A percentile compares a stretch with the other conserved stretches of the same genome.
These are phyloP conservation scores for Cynodonichthys magdalenae DNA, from an alignment of 2,797 vertebrate species.

Conservation along the genomic window DNA sequence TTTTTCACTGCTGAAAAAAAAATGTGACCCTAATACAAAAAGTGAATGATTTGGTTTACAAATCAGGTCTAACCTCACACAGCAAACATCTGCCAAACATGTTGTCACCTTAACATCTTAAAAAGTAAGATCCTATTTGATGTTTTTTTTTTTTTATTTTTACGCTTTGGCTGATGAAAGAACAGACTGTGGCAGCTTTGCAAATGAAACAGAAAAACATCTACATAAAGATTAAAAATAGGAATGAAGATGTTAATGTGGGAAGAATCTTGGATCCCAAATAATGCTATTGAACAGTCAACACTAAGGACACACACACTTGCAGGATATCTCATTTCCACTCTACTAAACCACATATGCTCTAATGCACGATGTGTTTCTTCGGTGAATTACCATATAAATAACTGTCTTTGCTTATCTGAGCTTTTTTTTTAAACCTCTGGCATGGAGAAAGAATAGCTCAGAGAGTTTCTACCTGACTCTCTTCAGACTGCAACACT, in stretches of 20 bases:
- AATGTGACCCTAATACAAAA: too few relatives aligned
- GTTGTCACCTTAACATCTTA: too few relatives aligned
- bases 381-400: constrained; percentile 67
- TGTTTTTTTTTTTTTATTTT: too few relatives aligned
- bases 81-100: too few relatives aligned
- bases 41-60: too few relatives aligned
- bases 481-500: constrained; percentile 9
- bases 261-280: neutral
- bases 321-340: constrained; percentile 17
- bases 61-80: too few relatives aligned
- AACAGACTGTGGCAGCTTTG: too few relatives aligned
- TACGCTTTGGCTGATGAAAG: too few relatives aligned
- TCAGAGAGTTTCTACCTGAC: constrained; percentile 14
- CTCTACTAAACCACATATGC: constrained; percentile 24
- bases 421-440: constrained; percentile 34
- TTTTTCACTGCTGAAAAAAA: too few relatives aligned
- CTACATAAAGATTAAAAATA: too few relatives aligned
- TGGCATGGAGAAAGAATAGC: constrained; percentile 23
- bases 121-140: too few relatives aligned
- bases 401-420: constrained; percentile 60
- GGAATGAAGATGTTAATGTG: neutral
- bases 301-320: constrained; percentile 20
- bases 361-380: constrained; percentile 45
- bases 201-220: too few relatives aligned
- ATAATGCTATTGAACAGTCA: neutral